Conservation (phyloP, 2,113 vertebrate genomes). For the Sinocyclocheilus rhinocerous region DNA sequence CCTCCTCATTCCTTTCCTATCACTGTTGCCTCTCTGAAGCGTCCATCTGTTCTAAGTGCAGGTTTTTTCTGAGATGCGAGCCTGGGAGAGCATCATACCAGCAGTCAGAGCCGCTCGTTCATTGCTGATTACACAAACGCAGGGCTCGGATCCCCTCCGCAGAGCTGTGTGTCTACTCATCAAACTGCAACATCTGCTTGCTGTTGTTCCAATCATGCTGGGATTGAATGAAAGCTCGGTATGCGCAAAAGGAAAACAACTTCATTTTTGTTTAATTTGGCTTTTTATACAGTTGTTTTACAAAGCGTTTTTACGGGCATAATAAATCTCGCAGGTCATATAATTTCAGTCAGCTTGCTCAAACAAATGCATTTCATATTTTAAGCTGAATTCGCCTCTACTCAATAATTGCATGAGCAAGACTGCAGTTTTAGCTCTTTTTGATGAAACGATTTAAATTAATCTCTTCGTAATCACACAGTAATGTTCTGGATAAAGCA, state of each 20-base stretch:
- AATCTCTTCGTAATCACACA: conserved; percentile 37
- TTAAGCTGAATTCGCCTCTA: not conserved
- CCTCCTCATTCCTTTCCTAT: not conserved
- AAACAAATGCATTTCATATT: not conserved
- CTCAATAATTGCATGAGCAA: not conserved
- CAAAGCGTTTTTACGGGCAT: not conserved
- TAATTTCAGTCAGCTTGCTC: not conserved
- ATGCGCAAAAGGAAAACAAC: not conserved
- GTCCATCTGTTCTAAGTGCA: conserved; percentile 18
- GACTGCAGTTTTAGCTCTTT: not conserved
- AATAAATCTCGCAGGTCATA: not conserved
- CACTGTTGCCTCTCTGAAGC: not conserved
- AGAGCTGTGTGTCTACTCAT: conserved; percentile 13
- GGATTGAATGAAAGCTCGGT: conserved; percentile 2
- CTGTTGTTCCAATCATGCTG: conserved; percentile 27
- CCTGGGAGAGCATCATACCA: conserved; percentile 6
- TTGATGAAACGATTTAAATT: conserved; percentile 3
- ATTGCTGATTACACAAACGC: conserved; percentile 27
- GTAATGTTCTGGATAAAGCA: not conserved
- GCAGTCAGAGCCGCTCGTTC: not conserved
- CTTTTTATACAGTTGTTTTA: conserved; percentile 15
- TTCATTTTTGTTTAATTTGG: conserved; percentile 29
- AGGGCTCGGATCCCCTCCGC: conserved; percentile 4
- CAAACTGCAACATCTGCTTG: conserved; percentile 32
- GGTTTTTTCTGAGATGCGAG: not conserved